Conservation (phyloP, 2,797 vertebrate genomes). For the Acrocephalus scirpaceus region DNA sequence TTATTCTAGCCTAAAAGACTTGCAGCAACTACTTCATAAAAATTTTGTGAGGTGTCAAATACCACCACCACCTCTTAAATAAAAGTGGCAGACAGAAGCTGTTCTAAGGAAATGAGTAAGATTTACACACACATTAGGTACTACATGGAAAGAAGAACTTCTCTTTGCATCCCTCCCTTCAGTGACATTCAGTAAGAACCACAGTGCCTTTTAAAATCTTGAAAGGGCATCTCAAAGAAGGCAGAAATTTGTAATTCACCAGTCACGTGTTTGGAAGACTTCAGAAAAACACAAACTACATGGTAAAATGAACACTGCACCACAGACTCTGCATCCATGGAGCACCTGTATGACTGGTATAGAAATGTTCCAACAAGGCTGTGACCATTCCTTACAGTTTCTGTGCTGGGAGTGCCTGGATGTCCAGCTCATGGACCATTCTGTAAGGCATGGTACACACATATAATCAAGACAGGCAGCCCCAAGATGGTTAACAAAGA, state of each 20-base stretch:
- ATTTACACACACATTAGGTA: not conserved
- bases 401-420: not conserved
- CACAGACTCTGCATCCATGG: not conserved
- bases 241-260: not conserved
- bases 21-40: not conserved
- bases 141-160: not conserved
- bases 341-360: fast-evolving
- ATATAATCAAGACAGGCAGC: not conserved
- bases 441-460: not conserved
- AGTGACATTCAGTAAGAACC: not conserved
- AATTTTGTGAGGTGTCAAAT: conserved; percentile 13
- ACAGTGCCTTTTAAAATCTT: not conserved
- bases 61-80: not conserved
- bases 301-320: not conserved
- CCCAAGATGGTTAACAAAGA: not conserved
- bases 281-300: not conserved
- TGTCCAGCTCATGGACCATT: not conserved
- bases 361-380: not conserved
- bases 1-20: conserved; percentile 9
- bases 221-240: not conserved
- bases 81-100: conserved; percentile 24
- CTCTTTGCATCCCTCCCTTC: not conserved
- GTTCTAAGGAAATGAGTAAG: not conserved
- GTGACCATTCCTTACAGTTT: not conserved
- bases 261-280: not conserved